Percentiles rank a stretch among this genome's conserved stretches.
Conservation (phyloP, 2,797 vertebrate species). For the Danio albolineatus region DNA sequence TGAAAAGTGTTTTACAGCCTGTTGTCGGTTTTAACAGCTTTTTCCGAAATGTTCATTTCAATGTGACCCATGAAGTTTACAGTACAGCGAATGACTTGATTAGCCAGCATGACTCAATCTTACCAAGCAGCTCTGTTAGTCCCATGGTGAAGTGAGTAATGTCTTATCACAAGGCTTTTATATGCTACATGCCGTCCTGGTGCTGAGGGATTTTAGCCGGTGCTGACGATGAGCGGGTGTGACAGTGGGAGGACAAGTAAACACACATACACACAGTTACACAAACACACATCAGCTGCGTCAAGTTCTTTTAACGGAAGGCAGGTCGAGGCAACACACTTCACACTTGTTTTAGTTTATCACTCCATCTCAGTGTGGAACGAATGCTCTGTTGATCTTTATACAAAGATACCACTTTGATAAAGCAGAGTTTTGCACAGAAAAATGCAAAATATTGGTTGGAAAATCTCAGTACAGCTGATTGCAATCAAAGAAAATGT, state of each 20-base stretch:
- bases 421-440: neutral
- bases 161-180: conserved; percentile 12
- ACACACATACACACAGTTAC: neutral
- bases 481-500: neutral
- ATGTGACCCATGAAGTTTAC: conserved; percentile 16
- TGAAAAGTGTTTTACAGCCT: neutral
- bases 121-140: conserved; percentile 21
- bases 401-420: neutral
- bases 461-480: neutral
- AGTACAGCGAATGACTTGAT: neutral
- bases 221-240: conserved; percentile 33
- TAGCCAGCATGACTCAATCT: conserved; percentile 29
- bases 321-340: neutral
- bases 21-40: neutral
- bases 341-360: neutral
- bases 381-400: neutral
- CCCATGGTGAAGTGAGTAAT: conserved; percentile 38
- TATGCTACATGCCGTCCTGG: conserved; percentile 7
- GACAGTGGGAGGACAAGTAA: conserved; percentile 33
- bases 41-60: neutral
- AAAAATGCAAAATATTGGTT: neutral
- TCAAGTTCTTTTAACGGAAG: conserved; percentile 15
- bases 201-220: conserved; percentile 28
- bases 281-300: conserved; percentile 7
- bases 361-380: neutral